phyloP scores from a whole-genome alignment of 2,113 vertebrate genomes.

The Rhinolophus sinicus region DNA sequence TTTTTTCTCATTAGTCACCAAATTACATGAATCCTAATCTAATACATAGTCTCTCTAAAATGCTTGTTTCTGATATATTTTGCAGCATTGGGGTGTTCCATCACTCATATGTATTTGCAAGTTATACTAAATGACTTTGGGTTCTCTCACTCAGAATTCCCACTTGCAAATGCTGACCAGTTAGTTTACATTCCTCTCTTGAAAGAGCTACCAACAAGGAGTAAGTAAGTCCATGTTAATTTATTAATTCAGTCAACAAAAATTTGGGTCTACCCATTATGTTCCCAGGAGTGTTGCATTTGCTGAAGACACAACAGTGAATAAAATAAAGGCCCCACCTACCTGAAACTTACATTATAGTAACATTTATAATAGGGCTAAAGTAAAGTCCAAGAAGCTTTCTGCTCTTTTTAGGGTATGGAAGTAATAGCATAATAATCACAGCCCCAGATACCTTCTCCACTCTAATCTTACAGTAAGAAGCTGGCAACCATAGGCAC shows the following conservation, averaged over 20 bases:
- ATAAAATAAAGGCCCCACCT: background rate
- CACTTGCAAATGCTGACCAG: background rate
- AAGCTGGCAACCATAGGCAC: background rate
- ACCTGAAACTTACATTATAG: background rate
- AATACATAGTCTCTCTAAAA: background rate
- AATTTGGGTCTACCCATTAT: background rate
- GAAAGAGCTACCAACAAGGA: background rate
- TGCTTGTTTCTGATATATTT: background rate
- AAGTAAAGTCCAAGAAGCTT: background rate
- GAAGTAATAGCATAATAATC: background rate
- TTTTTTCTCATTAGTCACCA: background rate
- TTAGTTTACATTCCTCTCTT: background rate
- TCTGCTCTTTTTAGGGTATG: background rate
- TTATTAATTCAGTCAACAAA: constrained; percentile 26
- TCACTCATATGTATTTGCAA: background rate
- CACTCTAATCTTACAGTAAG: background rate
- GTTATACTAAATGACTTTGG: background rate
- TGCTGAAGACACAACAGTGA: background rate
- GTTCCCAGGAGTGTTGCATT: background rate
- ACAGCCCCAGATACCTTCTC: background rate
- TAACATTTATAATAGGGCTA: background rate
- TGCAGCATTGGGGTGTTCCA: background rate
- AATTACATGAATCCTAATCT: background rate
- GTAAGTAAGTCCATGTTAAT: background rate
- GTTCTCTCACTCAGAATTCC: background rate